Percentiles rank a stretch among this genome's conserved stretches.
phyloP scores from a whole-genome alignment of 2,888 invertebrate genomes.

The Agrochola macilenta region DNA sequence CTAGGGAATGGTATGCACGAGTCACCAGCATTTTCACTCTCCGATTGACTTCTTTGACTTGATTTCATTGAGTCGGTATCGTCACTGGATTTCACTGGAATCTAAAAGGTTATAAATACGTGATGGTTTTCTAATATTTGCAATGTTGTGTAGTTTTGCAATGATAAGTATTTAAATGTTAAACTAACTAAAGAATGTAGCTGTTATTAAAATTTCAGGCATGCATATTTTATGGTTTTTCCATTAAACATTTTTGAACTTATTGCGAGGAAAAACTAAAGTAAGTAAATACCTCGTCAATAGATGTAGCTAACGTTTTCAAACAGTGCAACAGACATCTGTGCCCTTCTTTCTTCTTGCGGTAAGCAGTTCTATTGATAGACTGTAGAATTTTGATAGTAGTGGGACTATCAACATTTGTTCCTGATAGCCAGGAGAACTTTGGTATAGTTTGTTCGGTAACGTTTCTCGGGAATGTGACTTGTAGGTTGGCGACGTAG shows the following conservation, averaged over 20 bases:
- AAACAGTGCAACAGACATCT: constrained; percentile 97
- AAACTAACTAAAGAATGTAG: neutral
- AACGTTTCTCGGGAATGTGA: constrained; percentile 91
- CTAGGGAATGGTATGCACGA: constrained; percentile 98
- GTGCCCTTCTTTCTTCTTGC: constrained; percentile 95
- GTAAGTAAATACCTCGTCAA: constrained; percentile 84
- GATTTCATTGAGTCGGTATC: constrained; percentile 88
- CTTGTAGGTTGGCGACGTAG: constrained; percentile 89
- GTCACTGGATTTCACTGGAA: constrained; percentile 90
- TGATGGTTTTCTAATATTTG: neutral
- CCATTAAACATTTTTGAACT: neutral
- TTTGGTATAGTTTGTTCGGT: constrained; percentile 87
- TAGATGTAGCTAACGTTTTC: constrained; percentile 86
- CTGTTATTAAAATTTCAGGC: neutral
- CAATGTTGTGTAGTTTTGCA: constrained; percentile 7
- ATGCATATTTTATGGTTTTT: neutral
- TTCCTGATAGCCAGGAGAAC: constrained; percentile 88
- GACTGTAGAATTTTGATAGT: constrained; percentile 95
- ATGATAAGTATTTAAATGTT: constrained; percentile 6
- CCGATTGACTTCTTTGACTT: constrained; percentile 87
- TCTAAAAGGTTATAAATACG: constrained; percentile 74
- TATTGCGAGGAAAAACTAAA: neutral
- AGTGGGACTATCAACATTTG: constrained; percentile 92
- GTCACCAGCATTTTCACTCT: constrained; percentile 91
- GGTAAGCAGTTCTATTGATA: constrained; percentile 94